Evolutionary conservation across 2,797 vertebrate species (phyloP), one percentile per base, ranked within the genome.

Genomic region (Glyptemys insculpta): DNA sequence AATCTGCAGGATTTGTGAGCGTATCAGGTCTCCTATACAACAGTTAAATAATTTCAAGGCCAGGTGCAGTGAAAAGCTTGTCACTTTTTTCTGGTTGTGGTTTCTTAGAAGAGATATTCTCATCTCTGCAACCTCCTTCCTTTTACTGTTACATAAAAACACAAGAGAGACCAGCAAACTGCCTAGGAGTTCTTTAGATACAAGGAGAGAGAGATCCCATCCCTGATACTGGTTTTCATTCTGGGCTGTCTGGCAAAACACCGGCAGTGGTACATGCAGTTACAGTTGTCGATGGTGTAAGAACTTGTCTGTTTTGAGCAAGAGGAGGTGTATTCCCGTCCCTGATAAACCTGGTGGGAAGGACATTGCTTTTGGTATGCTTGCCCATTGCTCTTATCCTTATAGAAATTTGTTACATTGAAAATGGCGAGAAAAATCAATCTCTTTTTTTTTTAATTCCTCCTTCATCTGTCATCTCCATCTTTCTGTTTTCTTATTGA

Each of bases 21-120:
- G 0, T 31, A 9, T 14, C 87, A 76, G 76, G n/a, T 29, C 81
- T 49, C 59, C 57, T 2, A 27, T 56, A 85, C 83, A 92, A 78
- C 47, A 21, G 37, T 9, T 23, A 0, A 0, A 1, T 0, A 0
- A 4, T 47, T 59, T 59, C 5, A 5, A 74, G 65, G 88, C 3
- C 1, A 37, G 65, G n/a, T 87, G 54, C 54, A 84, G 88, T 79
- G 74, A 9, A 65, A 57, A 92, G 83, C 86, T 92, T 1, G 0
- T 47, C 37, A 15, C 57, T 87, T 90, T 76, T 89, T 87, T 94
- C 87, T 79, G 59, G 56, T 47, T 83, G 11, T 37, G 53, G 52
- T 76, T 94, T 86, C 86, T 78, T 74, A 68, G 80, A 78, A 84
- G 53, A 54, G 57, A 92, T 84, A 79, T 87, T 74, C 59, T 81